Conservation (phyloP, 1,140 invertebrate genomes). For the Heliconius eleuchia region DNA sequence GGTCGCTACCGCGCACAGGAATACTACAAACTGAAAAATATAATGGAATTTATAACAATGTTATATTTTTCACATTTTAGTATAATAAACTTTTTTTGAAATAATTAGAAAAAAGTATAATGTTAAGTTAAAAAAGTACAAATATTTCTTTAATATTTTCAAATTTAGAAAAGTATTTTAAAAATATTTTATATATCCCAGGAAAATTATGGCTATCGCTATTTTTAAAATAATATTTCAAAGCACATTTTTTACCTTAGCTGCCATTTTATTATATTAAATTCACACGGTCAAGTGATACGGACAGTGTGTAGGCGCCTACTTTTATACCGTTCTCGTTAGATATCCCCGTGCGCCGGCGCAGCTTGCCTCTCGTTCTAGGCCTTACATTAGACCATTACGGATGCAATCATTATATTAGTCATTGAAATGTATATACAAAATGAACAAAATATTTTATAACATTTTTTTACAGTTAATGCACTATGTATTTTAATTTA, state of each 20-base stretch:
- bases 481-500: neutral
- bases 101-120: too few species aligned
- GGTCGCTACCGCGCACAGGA: conserved; percentile 69
- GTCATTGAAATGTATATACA: conserved; percentile 15
- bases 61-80: neutral
- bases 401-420: conserved; percentile 29
- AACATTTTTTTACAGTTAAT: neutral
- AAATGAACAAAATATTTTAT: neutral
- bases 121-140: too few species aligned
- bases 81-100: neutral
- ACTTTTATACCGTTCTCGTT: conserved; percentile 69
- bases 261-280: conserved; percentile 75
- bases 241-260: conserved; percentile 58
- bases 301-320: conserved; percentile 50
- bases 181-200: too few species aligned
- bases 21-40: conserved; percentile 65
- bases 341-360: conserved; percentile 58
- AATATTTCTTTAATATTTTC: too few species aligned
- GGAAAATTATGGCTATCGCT: too few species aligned
- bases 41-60: neutral
- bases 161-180: too few species aligned
- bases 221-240: conserved; percentile 8
- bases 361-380: conserved; percentile 34
- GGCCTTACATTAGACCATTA: conserved; percentile 36
- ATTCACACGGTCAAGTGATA: conserved; percentile 73